phyloP scores from a whole-genome alignment of 2,888 invertebrate species.

The Parelbella ahira region DNA sequence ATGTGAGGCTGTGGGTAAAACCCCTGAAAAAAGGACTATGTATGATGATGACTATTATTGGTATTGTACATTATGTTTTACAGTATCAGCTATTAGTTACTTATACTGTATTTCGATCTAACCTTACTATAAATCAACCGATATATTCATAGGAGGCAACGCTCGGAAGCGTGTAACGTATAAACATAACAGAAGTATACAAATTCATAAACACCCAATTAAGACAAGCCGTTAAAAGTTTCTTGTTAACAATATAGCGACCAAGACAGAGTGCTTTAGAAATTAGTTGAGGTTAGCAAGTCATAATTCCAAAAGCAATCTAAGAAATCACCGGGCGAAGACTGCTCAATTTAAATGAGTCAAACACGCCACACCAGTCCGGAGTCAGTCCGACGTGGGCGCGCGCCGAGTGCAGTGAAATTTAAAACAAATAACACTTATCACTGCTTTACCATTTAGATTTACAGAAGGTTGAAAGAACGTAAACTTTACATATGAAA shows the following conservation, averaged over 20 bases:
- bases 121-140: no score
- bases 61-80: no score
- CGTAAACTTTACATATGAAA: no score
- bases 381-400: conserved; percentile 49
- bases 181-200: no score
- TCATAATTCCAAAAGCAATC: conserved; percentile 14
- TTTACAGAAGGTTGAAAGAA: no score
- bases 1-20: no score
- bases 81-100: no score
- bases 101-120: no score
- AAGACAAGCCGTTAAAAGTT: not conserved
- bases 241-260: conserved; percentile 14
- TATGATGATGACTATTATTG: no score
- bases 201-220: conserved; percentile 6
- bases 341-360: conserved; percentile 29
- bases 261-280: conserved; percentile 21
- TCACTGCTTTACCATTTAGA: conserved; percentile 9
- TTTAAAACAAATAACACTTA: conserved; percentile 48
- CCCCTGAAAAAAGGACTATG: no score
- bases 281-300: conserved; percentile 16
- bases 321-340: conserved; percentile 29
- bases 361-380: conserved; percentile 33
- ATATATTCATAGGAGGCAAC: no score
- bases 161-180: no score
- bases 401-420: conserved; percentile 57